A percentile compares a stretch with the other conserved stretches of the same genome.
Conservation (phyloP, 2,888 invertebrate species). For the Dicranocentrus wangi region DNA sequence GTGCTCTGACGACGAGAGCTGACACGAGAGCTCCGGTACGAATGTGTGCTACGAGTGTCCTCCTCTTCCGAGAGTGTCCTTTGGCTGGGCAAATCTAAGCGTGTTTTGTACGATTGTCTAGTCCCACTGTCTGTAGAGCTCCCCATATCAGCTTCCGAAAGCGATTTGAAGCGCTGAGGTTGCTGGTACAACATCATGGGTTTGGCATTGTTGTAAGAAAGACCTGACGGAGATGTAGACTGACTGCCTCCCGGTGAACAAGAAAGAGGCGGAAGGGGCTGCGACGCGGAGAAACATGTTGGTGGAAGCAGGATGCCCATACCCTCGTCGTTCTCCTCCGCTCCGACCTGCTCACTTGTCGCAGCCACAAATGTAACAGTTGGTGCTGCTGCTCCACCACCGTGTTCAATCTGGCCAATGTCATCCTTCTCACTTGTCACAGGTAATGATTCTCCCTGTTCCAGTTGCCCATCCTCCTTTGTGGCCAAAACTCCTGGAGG, state of each 20-base stretch:
- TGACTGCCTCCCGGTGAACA: conserved; percentile 61
- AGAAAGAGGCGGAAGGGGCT: conserved; percentile 57
- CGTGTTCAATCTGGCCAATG: not conserved
- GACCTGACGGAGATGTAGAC: conserved; percentile 64
- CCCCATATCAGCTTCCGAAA: conserved; percentile 77
- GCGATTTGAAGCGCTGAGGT: conserved; percentile 82
- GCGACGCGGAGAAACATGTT: conserved; percentile 53
- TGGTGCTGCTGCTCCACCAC: conserved; percentile 16
- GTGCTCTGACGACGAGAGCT: conserved; percentile 92
- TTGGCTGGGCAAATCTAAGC: conserved; percentile 72
- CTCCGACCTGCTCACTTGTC: conserved; percentile 34
- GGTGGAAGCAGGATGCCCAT: conserved; percentile 30
- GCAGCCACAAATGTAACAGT: conserved; percentile 57
- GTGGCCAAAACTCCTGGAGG: not conserved
- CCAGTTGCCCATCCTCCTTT: conserved; percentile 1
- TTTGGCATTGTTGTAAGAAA: conserved; percentile 52
- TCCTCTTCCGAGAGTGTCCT: conserved; percentile 79
- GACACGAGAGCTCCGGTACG: conserved; percentile 88
- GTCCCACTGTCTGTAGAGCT: conserved; percentile 75
- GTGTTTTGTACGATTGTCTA: conserved; percentile 64
- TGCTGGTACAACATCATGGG: conserved; percentile 51
- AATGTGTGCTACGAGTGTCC: conserved; percentile 89
- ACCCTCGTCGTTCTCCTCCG: conserved; percentile 29
- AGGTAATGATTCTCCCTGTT: not conserved
- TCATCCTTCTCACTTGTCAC: conserved; percentile 2